These are phyloP conservation scores for Parnassius mnemosyne DNA, from an alignment of 2,888 invertebrate species.

Conservation along the genomic window DNA sequence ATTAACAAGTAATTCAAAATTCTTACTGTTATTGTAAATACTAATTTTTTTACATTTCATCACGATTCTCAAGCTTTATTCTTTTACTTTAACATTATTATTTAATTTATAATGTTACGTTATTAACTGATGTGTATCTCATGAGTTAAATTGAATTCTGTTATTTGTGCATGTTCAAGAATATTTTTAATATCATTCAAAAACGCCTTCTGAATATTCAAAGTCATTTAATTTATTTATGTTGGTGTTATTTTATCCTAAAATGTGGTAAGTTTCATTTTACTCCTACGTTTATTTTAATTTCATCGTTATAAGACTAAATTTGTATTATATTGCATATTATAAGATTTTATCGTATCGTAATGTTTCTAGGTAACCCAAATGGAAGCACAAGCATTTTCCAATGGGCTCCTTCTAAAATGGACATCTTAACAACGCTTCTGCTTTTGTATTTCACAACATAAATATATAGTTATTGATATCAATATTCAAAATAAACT, in stretches of 20 bases:
- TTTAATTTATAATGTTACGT: background rate
- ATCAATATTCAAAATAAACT: constrained; percentile 43
- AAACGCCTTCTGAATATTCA: constrained; percentile 1
- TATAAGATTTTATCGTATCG: constrained; percentile 58
- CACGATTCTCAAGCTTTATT: constrained; percentile 1
- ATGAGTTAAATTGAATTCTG: constrained; percentile 6
- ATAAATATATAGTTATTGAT: constrained; percentile 36
- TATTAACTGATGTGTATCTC: background rate
- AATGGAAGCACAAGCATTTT: constrained; percentile 74
- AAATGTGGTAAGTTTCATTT: constrained; percentile 64
- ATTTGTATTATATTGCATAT: constrained; percentile 30
- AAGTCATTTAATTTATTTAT: constrained; percentile 22
- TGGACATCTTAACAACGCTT: constrained; percentile 62
- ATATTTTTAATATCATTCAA: constrained; percentile 6
- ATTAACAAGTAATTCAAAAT: constrained; percentile 3
- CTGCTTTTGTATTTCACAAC: constrained; percentile 49
- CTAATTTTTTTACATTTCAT: constrained; percentile 1
- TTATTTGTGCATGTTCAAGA: constrained; percentile 14
- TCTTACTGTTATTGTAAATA: background rate
- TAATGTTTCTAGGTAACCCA: constrained; percentile 79
- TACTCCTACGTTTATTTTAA: constrained; percentile 39
- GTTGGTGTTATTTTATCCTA: constrained; percentile 56
- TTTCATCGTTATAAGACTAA: constrained; percentile 38
- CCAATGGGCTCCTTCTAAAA: constrained; percentile 65
- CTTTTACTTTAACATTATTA: constrained; percentile 6